Evolutionary conservation across 2,888 invertebrate genomes (phyloP), one percentile per base, ranked within the genome.

Genomic region (Crematogaster levior): DNA sequence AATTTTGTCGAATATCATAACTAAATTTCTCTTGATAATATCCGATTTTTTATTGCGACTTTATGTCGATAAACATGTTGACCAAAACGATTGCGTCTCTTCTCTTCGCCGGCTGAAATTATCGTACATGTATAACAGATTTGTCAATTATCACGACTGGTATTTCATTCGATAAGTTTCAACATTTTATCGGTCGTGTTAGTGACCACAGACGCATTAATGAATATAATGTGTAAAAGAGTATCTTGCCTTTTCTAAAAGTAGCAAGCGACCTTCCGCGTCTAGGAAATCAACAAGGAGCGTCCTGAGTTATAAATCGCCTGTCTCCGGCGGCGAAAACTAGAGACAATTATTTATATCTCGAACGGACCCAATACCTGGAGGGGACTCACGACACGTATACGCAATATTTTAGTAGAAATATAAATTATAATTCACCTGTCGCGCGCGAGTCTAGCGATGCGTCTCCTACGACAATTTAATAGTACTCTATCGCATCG

Each of bases 261-360:
- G 24, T 77, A 56, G 66, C 43, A 18, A 21, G 21, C 27, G 48
- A 40, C 48, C 40, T 65, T 53, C 27, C 65, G 66, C 27, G 18
- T 56, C 34, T 77, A 43, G 40, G 53, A 63, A 77, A 34, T 77
- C 66, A 61, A 56, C 66, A 15, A 66, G 34, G 66, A 77, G 66
- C 77, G 66, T 12, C 24, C 30, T 66, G 53, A 77, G 56, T 68
- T 79, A 79, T 56, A 68, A 68, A 66, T 56, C 56, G 56, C 27
- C 34, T 24, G 68, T 56, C 68, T 79, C 77, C 56, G 56, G 77
- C 77, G 43, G 43, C 68, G 24, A 79, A 79, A 79, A 56, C 68
- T 56, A 18, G 77, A 9, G 77, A 77, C 66, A 75, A 65, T 77
- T 77, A 77, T 77, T 77, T 77, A 77, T 77, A 66, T 15, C 30